Evolutionary conservation across 2,113 vertebrate genomes (phyloP).

Genomic region (Ictalurus punctatus): DNA sequence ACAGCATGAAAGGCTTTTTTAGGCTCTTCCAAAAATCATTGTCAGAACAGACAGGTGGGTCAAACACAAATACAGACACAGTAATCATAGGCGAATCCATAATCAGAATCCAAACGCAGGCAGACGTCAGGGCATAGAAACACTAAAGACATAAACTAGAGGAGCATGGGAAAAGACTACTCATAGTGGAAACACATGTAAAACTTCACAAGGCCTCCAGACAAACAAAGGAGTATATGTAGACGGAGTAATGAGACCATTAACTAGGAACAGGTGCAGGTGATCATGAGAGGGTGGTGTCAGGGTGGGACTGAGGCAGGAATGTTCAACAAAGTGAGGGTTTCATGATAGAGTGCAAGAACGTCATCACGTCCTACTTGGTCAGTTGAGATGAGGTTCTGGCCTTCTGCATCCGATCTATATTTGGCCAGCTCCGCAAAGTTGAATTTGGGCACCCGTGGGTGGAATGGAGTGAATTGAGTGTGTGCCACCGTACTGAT

Average conservation of each 20-base stretch:
- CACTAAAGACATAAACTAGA: background rate
- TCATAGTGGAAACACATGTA: slow-evolving; percentile 25
- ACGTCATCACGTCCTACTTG: slow-evolving; percentile 9
- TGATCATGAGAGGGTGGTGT: slow-evolving; percentile 23
- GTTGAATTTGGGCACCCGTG: background rate
- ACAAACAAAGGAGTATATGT: slow-evolving; percentile 27
- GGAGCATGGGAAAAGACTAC: background rate
- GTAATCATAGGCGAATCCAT: slow-evolving; percentile 16
- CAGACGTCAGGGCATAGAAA: background rate
- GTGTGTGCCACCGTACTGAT: slow-evolving; percentile 66
- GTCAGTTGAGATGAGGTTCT: slow-evolving; percentile 16
- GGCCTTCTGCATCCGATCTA: background rate
- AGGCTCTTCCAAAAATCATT: background rate
- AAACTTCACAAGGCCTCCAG: background rate
- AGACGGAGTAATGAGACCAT: slow-evolving; percentile 23
- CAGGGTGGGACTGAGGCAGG: background rate
- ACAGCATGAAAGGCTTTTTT: slow-evolving; percentile 15
- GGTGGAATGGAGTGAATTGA: slow-evolving; percentile 58
- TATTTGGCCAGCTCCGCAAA: background rate
- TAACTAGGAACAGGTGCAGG: slow-evolving; percentile 29
- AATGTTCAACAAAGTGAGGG: slow-evolving; percentile 17
- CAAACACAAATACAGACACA: slow-evolving; percentile 3
- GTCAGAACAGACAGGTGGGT: slow-evolving; percentile 1
- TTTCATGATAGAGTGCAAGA: slow-evolving; percentile 21
- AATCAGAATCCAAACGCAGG: slow-evolving; percentile 6